A percentile compares a stretch with the other conserved stretches of the same genome.
Conservation (phyloP, 2,113 vertebrate species). For the Noctilio leporinus region DNA sequence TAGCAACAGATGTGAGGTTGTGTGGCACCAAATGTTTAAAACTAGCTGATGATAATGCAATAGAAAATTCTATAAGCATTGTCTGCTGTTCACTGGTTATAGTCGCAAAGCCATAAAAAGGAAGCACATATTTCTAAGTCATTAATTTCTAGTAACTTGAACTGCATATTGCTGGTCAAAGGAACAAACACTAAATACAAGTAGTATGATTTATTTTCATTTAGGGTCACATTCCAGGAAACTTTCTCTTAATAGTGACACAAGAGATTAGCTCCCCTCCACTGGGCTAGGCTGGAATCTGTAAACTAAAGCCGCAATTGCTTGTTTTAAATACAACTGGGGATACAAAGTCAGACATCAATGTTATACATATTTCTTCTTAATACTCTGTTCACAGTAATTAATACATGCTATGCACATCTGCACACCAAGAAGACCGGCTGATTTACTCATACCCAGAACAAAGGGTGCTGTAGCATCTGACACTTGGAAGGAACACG, state of each 20-base stretch:
- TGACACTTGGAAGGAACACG: constrained; percentile 31
- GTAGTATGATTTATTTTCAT: not conserved
- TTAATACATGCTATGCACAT: not conserved
- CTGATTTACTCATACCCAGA: constrained; percentile 30
- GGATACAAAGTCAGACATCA: not conserved
- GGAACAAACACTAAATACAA: not conserved
- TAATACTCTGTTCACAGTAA: not conserved
- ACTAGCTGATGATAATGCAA: accelerated
- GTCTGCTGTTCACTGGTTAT: not conserved
- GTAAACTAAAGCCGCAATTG: constrained; percentile 2
- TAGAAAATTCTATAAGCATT: not conserved
- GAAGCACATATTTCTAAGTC: not conserved
- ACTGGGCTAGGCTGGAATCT: not conserved
- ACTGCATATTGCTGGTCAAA: not conserved
- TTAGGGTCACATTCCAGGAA: not conserved
- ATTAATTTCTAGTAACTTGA: not conserved
- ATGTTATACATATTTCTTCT: not conserved
- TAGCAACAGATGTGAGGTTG: not conserved
- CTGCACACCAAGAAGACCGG: not conserved
- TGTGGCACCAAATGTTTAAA: not conserved
- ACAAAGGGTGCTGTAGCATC: not conserved
- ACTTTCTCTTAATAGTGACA: not conserved
- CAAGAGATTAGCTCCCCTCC: not conserved
- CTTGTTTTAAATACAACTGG: not conserved
- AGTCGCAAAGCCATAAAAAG: not conserved